Base-by-base conservation (phyloP, 2,888 invertebrate species). In the Philaethria dido region DNA sequence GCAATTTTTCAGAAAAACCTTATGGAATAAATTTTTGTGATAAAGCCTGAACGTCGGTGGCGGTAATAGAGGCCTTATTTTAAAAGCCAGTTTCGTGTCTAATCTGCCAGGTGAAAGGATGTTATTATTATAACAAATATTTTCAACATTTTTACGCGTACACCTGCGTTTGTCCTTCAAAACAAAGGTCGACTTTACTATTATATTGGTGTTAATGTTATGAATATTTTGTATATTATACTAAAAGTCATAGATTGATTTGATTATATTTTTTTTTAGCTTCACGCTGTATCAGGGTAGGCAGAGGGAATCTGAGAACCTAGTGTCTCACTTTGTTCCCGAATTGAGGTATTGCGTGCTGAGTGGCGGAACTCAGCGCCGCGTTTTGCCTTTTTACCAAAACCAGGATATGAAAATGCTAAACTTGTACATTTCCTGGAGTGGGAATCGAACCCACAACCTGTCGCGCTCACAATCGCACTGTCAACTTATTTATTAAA, bases 61-160 rank as follows among this genome's bases (percentile, higher is more conserved):
- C 18, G 59, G 50, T 63, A 63, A 68, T 63, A 44, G 59, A 63
- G 14, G 59, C 52, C 33, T 68, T 68, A 63, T 68, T 52, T 63
- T 45, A 64, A 60, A 63, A 36, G 52, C 50, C 39, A 54, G 39
- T 54, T 62, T 45, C 61, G 67, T 64, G 54, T 61, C 60, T 69
- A 66, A 68, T 69, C 63, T 64, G 52, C 29, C 66, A 66, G 65
- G 67, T 60, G 62, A 54, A 66, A 63, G 55, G 55, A 59, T 48
- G 62, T 60, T 64, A 57, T 66, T 62, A 44, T 57, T 57, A 39
- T 45, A 50, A 62, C 36, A 45, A 44, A 59, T 33, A 64, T 62
- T 59, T 42, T 62, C 25, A 20, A 57, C 55, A 62, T 64, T 67
- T 57, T 57, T 52, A 52, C 25, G 50, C 29, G 50, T 50, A 50